A percentile compares a stretch with the other conserved stretches of the same genome.
Conservation (phyloP, 1,140 invertebrate genomes). For the Dryas iulia region DNA sequence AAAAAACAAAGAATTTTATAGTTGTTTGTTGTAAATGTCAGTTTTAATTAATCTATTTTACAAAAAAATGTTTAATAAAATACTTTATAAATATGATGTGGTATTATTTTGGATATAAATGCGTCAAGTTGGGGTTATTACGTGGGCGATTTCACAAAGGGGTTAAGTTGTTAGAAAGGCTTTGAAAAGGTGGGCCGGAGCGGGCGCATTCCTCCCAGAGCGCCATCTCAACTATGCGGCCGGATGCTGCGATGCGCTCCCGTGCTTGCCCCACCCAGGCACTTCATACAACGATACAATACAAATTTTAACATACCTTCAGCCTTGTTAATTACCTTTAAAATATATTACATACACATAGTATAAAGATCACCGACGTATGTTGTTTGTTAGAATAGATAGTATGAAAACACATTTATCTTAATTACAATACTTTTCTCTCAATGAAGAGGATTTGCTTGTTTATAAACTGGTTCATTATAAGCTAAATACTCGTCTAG, state of each 20-base stretch:
- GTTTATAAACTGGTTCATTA: not conserved
- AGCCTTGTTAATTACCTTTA: slow-evolving; percentile 11
- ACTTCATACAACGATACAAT: slow-evolving; percentile 22
- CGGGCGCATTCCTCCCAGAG: slow-evolving; percentile 47
- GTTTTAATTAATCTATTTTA: slow-evolving; percentile 79
- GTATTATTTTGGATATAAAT: slow-evolving; percentile 35
- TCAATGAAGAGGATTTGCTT: not conserved
- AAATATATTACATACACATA: not conserved
- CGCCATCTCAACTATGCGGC: slow-evolving; percentile 54
- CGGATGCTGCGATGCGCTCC: slow-evolving; percentile 32
- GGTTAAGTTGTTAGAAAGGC: slow-evolving; percentile 46
- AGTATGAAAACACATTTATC: not conserved
- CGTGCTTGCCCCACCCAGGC: slow-evolving; percentile 14
- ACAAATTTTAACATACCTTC: slow-evolving; percentile 23
- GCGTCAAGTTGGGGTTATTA: slow-evolving; percentile 13
- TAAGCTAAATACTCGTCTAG: not conserved
- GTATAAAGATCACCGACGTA: not conserved
- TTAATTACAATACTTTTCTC: not conserved
- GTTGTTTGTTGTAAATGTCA: slow-evolving; percentile 78
- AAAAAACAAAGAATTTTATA: slow-evolving; percentile 74
- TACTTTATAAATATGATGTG: slow-evolving; percentile 67
- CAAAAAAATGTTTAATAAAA: slow-evolving; percentile 79
- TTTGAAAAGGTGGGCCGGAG: slow-evolving; percentile 44
- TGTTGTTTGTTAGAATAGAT: not conserved
- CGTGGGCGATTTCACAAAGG: slow-evolving; percentile 44